Percentiles rank a stretch among this genome's conserved stretches.
These are phyloP conservation scores for Phaenicophaeus curvirostris DNA, from an alignment of 2,797 vertebrate species.

Conservation along the genomic window DNA sequence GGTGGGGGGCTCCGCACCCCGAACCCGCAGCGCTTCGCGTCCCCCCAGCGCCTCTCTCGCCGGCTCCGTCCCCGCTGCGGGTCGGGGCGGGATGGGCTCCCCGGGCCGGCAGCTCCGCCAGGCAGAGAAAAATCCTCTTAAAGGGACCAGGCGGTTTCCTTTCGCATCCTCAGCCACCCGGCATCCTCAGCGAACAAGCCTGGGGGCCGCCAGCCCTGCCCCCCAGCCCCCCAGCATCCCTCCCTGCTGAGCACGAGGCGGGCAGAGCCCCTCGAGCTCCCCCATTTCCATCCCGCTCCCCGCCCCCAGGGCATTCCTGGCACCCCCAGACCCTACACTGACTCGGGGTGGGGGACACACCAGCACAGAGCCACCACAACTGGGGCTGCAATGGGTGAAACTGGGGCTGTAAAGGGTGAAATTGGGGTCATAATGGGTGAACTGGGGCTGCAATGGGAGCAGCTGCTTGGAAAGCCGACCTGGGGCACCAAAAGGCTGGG, in stretches of 20 bases:
- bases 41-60: background rate
- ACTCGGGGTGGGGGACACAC: background rate
- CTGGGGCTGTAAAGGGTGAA: no score
- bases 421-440: no score
- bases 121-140: constrained; percentile 49
- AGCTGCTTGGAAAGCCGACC: background rate
- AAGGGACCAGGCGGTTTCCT: constrained; percentile 24
- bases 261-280: background rate
- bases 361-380: no score
- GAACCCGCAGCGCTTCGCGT: background rate
- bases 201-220: background rate
- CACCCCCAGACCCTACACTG: background rate
- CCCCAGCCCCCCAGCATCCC: background rate
- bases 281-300: no score
- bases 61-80: background rate
- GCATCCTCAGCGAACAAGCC: background rate
- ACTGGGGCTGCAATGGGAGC: accelerated
- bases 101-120: constrained; percentile 5
- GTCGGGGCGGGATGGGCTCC: constrained; percentile 7
- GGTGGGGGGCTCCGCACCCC: background rate
- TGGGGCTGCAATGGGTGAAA: no score
- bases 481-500: background rate
- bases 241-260: accelerated
- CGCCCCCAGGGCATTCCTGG: background rate
- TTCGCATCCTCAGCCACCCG: no score